These are phyloP conservation scores for Takifugu bimaculatus DNA, from an alignment of 2,113 vertebrate genomes.

Conservation along the genomic window DNA sequence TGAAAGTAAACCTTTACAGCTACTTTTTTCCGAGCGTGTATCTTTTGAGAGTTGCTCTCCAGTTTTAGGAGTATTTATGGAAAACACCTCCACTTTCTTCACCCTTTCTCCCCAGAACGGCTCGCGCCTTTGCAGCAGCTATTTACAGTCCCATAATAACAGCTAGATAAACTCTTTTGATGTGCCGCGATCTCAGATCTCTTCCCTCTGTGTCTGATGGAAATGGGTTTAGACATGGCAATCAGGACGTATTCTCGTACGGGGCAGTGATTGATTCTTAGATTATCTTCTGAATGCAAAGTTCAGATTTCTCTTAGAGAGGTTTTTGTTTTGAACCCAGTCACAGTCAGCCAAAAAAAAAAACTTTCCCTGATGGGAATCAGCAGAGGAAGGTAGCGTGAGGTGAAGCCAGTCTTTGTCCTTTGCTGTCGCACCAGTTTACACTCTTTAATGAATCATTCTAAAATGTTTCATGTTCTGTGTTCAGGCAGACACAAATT, in stretches of 20 bases:
- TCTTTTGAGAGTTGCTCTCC: not conserved
- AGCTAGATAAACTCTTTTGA: slow-evolving; percentile 69
- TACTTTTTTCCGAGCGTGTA: not conserved
- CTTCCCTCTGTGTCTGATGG: slow-evolving; percentile 54
- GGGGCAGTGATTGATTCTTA: slow-evolving; percentile 65
- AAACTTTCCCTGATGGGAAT: slow-evolving; percentile 44
- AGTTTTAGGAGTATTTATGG: not conserved
- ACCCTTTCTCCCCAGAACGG: slow-evolving; percentile 9
- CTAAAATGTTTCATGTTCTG: too few species aligned
- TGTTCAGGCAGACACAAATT: too few species aligned
- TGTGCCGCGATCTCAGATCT: slow-evolving; percentile 63
- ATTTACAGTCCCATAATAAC: slow-evolving; percentile 54
- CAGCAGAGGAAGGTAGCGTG: slow-evolving; percentile 24
- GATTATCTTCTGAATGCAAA: slow-evolving; percentile 60
- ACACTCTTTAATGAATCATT: too few species aligned
- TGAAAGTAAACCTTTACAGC: not conserved
- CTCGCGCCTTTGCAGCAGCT: slow-evolving; percentile 32
- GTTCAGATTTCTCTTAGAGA: slow-evolving; percentile 42
- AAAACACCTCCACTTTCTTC: slow-evolving; percentile 1
- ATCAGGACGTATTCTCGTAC: slow-evolving; percentile 64
- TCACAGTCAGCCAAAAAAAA: slow-evolving; percentile 41
- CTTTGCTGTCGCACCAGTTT: too few species aligned
- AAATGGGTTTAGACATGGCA: slow-evolving; percentile 67
- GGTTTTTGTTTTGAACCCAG: slow-evolving; percentile 47
- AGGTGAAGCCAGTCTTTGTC: slow-evolving; percentile 17